Conservation (phyloP, 2,797 vertebrate genomes). For the Coccyzus lansbergi region DNA sequence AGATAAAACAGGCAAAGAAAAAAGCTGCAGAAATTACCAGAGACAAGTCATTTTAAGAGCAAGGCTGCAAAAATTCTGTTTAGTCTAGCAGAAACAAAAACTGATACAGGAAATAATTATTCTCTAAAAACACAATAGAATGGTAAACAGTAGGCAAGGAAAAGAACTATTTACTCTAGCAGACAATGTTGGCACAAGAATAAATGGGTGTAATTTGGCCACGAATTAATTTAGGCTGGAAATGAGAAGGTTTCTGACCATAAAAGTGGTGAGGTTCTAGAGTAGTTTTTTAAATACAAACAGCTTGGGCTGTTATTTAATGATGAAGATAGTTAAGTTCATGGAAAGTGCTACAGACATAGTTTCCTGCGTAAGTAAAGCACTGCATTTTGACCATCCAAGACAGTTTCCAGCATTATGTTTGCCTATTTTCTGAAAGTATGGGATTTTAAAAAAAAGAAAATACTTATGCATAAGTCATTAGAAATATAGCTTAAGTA, state of each 20-base stretch:
- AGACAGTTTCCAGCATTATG: not conserved
- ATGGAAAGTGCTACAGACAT: not conserved
- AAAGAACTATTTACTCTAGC: constrained; percentile 38
- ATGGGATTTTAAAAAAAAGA: not conserved
- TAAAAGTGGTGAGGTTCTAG: not conserved
- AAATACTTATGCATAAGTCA: not conserved
- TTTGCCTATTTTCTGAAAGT: not conserved
- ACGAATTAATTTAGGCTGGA: constrained; percentile 36
- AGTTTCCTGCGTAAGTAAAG: not conserved
- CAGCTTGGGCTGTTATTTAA: not conserved
- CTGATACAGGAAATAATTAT: constrained; percentile 67
- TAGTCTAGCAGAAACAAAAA: constrained; percentile 56
- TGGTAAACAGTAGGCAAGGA: constrained; percentile 57
- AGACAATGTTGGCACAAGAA: constrained; percentile 49
- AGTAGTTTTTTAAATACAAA: not conserved
- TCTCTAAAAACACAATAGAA: constrained; percentile 45
- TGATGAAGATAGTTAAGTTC: not conserved
- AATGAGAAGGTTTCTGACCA: not conserved
- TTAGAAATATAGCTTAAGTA: not conserved
- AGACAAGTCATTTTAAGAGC: not conserved
- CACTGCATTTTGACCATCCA: not conserved
- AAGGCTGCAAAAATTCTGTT: not conserved
- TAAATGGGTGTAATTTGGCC: constrained; percentile 21
- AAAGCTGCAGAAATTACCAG: not conserved
- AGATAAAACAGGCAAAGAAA: not conserved